Base-by-base conservation (phyloP, 2,113 vertebrate species). In the Callipepla californica region DNA sequence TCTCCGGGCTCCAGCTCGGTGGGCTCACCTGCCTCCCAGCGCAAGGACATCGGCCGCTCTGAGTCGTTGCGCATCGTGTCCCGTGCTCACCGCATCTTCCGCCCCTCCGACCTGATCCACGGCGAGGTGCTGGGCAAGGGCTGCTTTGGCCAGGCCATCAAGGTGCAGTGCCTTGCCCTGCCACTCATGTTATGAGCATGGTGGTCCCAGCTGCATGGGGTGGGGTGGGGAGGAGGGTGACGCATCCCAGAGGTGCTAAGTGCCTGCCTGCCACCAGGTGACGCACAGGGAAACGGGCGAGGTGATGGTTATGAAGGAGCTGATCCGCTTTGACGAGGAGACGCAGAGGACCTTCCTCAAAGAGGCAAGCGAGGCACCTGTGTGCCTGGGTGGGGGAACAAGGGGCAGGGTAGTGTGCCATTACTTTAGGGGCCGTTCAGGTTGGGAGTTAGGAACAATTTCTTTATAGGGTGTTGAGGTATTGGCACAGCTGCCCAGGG, bases 261-360 rank as follows among this genome's bases (percentile, higher is more conserved):
- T 28, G 30, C 14, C 30, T 53, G 62, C 42, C 2, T 25, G 3
- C 3, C 47, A 66, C 10, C 93, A 99, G 99, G 99, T 99, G 93
- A 99, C 99, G 0, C 99, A 99, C 95, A 98, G 96, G 83, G 98
- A 99, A 96, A 99, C 99, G 0, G 99, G 99, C 0, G 99, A 99
- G 97, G 99, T 99, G 97, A 99, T 99, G 99, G 99, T 99, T 74
- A 99, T 99, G 99, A 99, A 99, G 97, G 99, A 99, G 92, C 95
- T 99, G 90, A 99, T 99, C 86, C 98, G 99, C 20, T 99, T 99
- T 0, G 99, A 99, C 0, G 99, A 99, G 74, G 99, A 99, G 93
- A 99, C 99, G 0, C 99, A 99, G 95, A 98, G 98, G 92, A 99
- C 99, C 1, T 99, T 99, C 96, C 98, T 99, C 42, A 99, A 99